Evolutionary conservation across 2,888 invertebrate genomes (phyloP).

Genomic region (Drosophila suboccidentalis): DNA sequence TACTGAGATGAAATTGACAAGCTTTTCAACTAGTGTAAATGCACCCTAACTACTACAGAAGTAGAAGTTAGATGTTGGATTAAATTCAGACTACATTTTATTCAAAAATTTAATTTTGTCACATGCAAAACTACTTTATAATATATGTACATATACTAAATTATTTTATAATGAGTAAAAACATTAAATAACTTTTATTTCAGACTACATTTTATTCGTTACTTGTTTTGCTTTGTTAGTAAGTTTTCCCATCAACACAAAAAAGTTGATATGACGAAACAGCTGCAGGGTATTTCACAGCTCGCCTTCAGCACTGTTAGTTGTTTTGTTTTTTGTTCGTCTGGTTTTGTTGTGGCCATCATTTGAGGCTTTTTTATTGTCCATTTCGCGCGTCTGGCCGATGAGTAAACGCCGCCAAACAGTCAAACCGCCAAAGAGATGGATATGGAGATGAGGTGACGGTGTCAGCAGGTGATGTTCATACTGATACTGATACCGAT

Average conservation of each 20-base stretch:
- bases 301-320: neutral
- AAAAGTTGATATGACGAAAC: neutral
- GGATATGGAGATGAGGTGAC: constrained; percentile 70
- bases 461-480: constrained; percentile 73
- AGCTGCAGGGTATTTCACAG: constrained; percentile 24
- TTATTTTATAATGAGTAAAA: no score
- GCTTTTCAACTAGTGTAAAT: no score
- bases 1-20: no score
- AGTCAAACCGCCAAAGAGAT: constrained; percentile 69
- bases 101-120: no score
- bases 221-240: neutral
- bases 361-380: constrained; percentile 57
- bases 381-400: constrained; percentile 57
- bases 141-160: no score
- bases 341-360: constrained; percentile 63
- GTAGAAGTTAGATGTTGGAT: no score
- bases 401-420: constrained; percentile 72
- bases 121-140: no score
- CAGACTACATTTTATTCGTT: neutral
- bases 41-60: no score
- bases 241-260: neutral
- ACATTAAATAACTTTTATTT: neutral
- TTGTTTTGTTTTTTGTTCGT: constrained; percentile 36
- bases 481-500: constrained; percentile 51
- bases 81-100: no score